Evolutionary conservation across 2,888 invertebrate genomes (phyloP), one percentile per base, ranked within the genome.

Genomic region (Dicyrtomina minuta): DNA sequence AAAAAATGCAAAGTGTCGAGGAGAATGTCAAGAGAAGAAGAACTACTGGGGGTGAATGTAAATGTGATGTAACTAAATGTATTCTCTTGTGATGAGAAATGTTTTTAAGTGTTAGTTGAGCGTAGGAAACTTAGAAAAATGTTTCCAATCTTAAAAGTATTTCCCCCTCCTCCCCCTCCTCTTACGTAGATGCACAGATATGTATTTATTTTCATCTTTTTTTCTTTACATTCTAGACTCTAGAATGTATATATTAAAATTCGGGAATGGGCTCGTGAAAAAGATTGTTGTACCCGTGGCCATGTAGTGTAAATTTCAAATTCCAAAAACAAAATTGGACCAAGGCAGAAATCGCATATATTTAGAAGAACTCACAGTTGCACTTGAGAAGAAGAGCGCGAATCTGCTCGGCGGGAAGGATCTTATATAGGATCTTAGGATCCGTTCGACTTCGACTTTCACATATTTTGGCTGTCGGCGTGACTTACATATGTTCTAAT

Each of bases 1-100:
- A 33, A 33, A 33, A 33, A 33, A 33, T 33, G 3, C 33, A 33
- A 33, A 33, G 33, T 33, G 33, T 33, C 33, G 33, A 33, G 33
- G 55, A 27, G 26, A 26, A 55, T 26, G 55, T 24, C 13, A n/a
- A 55, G 26, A 26, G 12, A 33, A 60, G 51, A 51, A 15, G n/a
- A 51, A 51, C 20, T 17, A 17, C 20, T 51, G 10, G 10, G 51
- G 22, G 39, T 17, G 39, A 17, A n/a, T 15, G 33, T 39, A 58
- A 58, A n/a, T 58, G 33, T 39, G 17, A 33, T 13, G 17, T 6
- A 58, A 33, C 39, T 26, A 2, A 27, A 56, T 22, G 58, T 27
- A 33, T 33, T 58, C 33, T 27, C 58, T n/a, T 27, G 58, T 39
- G 58, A 58, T 58, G 58, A 58, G 58, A 58, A 58, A 58, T 58